Base-by-base conservation (phyloP, 2,113 vertebrate species). In the Amblyornis subalaris region DNA sequence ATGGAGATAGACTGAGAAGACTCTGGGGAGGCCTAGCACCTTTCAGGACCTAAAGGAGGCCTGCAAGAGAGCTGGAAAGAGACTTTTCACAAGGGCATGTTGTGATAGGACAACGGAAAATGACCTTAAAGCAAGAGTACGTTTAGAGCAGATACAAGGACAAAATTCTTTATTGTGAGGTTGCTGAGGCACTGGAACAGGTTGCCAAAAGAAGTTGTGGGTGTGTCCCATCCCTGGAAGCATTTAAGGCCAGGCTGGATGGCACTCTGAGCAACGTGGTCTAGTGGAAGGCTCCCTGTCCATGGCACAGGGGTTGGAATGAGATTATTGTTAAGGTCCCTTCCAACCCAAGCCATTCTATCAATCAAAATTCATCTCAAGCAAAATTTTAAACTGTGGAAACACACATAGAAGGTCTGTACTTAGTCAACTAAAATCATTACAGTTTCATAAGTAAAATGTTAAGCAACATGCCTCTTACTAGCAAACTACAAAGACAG, bases 231-330 rank as follows among this genome's bases (percentile, higher is more conserved):
- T 20, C 22, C 48, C 35, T 70, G 35, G 35, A 76, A 62, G 40
- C 0, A 0, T 44, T 36, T 35, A 82, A 58, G 60, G 19, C 22
- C 31, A 89, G 9, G 18, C 0, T 33, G 35, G 31, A 70, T 33
- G 35, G 14, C 42, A 22, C 48, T 76, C 42, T 42, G 42, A 55
- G 48, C 22, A 42, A 20, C 12, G 18, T 36, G 40, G 26, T 42
- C 22, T 24, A 36, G 31, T 33, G 12, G 40, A 76, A 55, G 14
- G 17, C 33, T 36, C n/a, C 47, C 62, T 48, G 26, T 9, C 31
- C 29, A 21, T 0, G 0, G 40, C 64, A 62, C 5, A 5, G 31
- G 7, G 13, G 5, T 1, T 53, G 16, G 28, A 60, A 69, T 0
- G 1, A 55, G 22, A 42, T 62, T 42, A 44, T n/a, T 31, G 13